Evolutionary conservation across 2,113 vertebrate genomes (phyloP), one percentile per base, ranked within the genome.

Genomic region (Seriola dumerili): DNA sequence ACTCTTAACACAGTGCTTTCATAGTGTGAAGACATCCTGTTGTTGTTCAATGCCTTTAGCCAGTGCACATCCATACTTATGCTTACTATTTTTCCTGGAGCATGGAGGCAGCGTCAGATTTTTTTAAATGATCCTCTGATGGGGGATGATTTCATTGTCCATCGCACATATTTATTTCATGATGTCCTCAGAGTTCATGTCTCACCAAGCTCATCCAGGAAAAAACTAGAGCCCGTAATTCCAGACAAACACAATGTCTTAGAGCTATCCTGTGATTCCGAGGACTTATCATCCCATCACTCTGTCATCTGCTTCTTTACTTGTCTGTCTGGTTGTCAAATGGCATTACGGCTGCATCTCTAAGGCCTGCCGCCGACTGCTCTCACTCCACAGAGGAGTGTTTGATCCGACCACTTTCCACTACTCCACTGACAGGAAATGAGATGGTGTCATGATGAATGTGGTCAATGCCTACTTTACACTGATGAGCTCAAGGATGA

Each of bases 391-490:
- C 17, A 1, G 55, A 83, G 38, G 16, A 73, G 72, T 14, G 76
- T 80, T 68, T 68, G 62, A 82, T 78, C 75, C 16, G 16, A 66
- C 76, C 76, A 86, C 82, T 78, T 76, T 75, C 44, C 69, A 72
- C 59, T 72, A 68, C 79, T 87, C 59, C 55, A 17, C 77, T 65
- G 72, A 81, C 71, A 68, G 88, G 68, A 86, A 88, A 89, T 85
- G 52, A 89, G 86, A 32, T 38, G 42, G 79, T 75, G 83, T 69
- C 74, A 72, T 72, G 80, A 85, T 78, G 70, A 86, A 83, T 84
- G 85, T 70, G 80, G 81, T 81, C 64, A n/a, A 81, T 76, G 79
- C 9, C 80, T 64, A 12, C 84, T 87, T 87, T 55, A 67, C 67
- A 75, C 50, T 72, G 77, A 90, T 85, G 83, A 90, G 72, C 75